phyloP scores from a whole-genome alignment of 2,888 invertebrate genomes.

The Drosophila neutralis region DNA sequence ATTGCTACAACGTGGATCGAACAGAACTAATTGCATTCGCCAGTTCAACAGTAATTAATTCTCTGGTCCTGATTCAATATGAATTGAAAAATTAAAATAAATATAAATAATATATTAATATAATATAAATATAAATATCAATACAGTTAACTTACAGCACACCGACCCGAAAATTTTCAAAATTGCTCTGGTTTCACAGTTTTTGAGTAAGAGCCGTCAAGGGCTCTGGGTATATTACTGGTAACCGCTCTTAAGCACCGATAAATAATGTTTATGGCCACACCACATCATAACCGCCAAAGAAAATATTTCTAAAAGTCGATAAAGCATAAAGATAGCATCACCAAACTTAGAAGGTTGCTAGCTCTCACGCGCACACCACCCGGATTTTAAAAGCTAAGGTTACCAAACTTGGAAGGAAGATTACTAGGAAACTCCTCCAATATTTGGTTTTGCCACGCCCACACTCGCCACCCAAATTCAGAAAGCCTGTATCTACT shows the following conservation, averaged over 20 bases:
- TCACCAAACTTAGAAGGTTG: neutral
- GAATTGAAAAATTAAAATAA: conserved; percentile 3
- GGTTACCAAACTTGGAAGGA: neutral
- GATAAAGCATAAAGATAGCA: neutral
- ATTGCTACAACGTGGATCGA: conserved; percentile 50
- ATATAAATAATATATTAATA: neutral
- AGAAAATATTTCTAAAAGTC: neutral
- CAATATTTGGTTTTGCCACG: too few relatives aligned
- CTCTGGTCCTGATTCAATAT: conserved; percentile 57
- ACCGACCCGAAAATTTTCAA: too few relatives aligned
- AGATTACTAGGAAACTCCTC: neutral
- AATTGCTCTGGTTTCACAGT: too few relatives aligned
- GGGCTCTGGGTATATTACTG: too few relatives aligned
- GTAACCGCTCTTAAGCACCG: too few relatives aligned
- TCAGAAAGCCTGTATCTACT: too few relatives aligned
- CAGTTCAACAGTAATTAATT: conserved; percentile 56
- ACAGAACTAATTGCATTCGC: conserved; percentile 24
- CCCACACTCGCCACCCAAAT: too few relatives aligned
- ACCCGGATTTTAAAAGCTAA: too few relatives aligned
- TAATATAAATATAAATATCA: too few relatives aligned
- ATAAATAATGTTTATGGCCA: neutral
- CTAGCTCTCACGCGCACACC: too few relatives aligned
- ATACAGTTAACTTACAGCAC: too few relatives aligned
- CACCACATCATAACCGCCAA: neutral
- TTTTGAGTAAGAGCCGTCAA: too few relatives aligned